These are phyloP conservation scores for Paramormyrops hopkinsi DNA, from an alignment of 2,797 vertebrate genomes.

Conservation along the genomic window DNA sequence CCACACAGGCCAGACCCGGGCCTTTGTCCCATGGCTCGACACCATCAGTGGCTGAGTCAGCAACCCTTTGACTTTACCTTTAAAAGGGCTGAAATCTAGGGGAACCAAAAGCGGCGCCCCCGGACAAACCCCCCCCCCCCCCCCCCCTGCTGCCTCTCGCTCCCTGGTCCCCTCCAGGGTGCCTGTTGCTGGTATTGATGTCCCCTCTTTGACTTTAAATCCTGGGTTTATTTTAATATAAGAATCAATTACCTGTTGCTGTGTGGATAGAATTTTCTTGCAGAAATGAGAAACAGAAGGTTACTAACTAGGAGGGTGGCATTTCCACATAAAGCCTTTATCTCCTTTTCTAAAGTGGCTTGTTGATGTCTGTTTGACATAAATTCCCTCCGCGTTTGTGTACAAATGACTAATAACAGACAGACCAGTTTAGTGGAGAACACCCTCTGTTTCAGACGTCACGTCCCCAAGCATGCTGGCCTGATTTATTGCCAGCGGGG, in stretches of 20 bases:
- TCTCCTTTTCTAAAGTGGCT: not conserved
- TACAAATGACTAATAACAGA: not conserved
- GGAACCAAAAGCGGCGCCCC: slow-evolving; percentile 3
- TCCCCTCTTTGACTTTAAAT: not conserved
- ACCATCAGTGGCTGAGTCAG: slow-evolving; percentile 73
- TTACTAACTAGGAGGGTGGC: not conserved
- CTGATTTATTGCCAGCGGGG: slow-evolving; percentile 22
- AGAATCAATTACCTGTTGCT: not conserved
- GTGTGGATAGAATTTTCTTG: not conserved
- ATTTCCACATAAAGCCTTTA: not conserved
- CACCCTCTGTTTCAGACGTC: not conserved
- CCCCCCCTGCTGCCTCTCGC: slow-evolving; percentile 9
- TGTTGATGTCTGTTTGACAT: slow-evolving; percentile 6
- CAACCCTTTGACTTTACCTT: slow-evolving; percentile 60
- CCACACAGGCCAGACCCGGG: slow-evolving; percentile 68
- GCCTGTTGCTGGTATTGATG: not conserved
- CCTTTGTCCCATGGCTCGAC: slow-evolving; percentile 77
- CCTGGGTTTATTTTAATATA: not conserved
- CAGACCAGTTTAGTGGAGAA: not conserved
- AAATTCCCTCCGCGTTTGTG: not conserved
- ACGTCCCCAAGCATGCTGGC: slow-evolving; percentile 24
- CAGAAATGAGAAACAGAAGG: not conserved
- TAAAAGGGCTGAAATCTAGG: slow-evolving; percentile 60
- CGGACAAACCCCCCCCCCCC: slow-evolving; percentile 38
- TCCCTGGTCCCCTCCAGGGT: not conserved